Evolutionary conservation across 2,888 invertebrate genomes (phyloP), one percentile per base, ranked within the genome.

Genomic region (Acrobasis repandana): DNA sequence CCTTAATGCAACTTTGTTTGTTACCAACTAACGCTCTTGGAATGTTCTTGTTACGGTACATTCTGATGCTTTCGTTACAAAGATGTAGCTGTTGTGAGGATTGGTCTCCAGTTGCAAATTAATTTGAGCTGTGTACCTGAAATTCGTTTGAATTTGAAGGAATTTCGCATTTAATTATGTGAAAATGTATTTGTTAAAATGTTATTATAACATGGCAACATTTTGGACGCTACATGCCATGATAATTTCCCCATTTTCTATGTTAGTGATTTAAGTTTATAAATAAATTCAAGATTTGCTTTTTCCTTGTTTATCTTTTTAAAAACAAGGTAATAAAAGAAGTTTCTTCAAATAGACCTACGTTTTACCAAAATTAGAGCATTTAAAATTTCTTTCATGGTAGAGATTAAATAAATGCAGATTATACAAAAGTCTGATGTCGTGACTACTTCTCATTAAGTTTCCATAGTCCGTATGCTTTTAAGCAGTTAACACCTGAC

Each of bases 1-100:
- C 58, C 15, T 49, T 58, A 58, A 10, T 8, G 11, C 58, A 58
- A 58, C 58, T 58, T 58, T 58, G 58, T 58, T 58, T 58, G 49
- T 15, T 20, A 50, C n/a, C 49, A 36, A 47, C 33, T 46, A 57
- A 49, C 38, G 38, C 50, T 38, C 36, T 38, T 20, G 50, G 38
- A 58, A 58, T 49, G 54, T 20, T 58, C 49, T 38, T 58, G 49
- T 49, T 49, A 20, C 38, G 20, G 38, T 54, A 54, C 54, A 54
- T 54, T 54, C 20, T 54, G 54, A 54, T 54, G 38, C 54, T 38
- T 54, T 54, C 36, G 38, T 54, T 54, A 54, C 54, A 54, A 54
- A 54, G 54, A 54, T 54, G 54, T 14, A 54, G 52, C 38, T 11
- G 54, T 38, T 54, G 38, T 54, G 54, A 18, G 54, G 20, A 54